These are phyloP conservation scores for Herminia tarsipennalis DNA, from an alignment of 2,888 invertebrate species.

Conservation along the genomic window DNA sequence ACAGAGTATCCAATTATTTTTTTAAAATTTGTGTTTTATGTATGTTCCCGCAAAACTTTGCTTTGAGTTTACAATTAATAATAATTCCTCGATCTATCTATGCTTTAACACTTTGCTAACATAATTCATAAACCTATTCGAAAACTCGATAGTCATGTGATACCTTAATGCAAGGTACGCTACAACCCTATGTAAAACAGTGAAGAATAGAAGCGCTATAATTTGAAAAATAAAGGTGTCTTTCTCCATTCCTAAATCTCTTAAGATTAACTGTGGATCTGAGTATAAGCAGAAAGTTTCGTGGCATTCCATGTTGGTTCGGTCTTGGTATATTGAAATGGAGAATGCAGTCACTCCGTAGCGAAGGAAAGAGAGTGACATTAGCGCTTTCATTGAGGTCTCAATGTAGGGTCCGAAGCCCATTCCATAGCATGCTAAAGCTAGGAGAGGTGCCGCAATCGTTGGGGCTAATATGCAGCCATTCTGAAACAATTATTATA, in stretches of 20 bases:
- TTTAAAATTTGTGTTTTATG: too few relatives aligned
- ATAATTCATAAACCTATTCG: constrained; percentile 82
- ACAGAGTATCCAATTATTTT: too few relatives aligned
- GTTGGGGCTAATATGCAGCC: constrained; percentile 87
- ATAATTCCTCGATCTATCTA: constrained; percentile 55
- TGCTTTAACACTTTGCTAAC: constrained; percentile 83
- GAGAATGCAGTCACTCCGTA: constrained; percentile 88
- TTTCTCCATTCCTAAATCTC: constrained; percentile 87
- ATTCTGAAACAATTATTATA: constrained; percentile 74
- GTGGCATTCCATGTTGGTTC: constrained; percentile 86
- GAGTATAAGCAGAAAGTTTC: constrained; percentile 85
- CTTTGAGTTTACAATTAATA: neutral
- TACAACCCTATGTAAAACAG: constrained; percentile 79
- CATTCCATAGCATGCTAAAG: constrained; percentile 87
- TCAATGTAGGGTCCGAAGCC: constrained; percentile 85
- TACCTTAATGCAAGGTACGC: constrained; percentile 86
- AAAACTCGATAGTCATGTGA: constrained; percentile 83
- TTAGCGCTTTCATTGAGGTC: constrained; percentile 80
- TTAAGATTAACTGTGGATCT: constrained; percentile 86
- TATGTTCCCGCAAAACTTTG: too few relatives aligned
- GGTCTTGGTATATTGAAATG: constrained; percentile 85
- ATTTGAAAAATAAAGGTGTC: constrained; percentile 84
- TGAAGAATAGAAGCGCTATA: constrained; percentile 83
- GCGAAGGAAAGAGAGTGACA: constrained; percentile 87
- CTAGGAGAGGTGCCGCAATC: constrained; percentile 82